Conservation (phyloP, 2,888 invertebrate species). For the Ephialtes manifestator region DNA sequence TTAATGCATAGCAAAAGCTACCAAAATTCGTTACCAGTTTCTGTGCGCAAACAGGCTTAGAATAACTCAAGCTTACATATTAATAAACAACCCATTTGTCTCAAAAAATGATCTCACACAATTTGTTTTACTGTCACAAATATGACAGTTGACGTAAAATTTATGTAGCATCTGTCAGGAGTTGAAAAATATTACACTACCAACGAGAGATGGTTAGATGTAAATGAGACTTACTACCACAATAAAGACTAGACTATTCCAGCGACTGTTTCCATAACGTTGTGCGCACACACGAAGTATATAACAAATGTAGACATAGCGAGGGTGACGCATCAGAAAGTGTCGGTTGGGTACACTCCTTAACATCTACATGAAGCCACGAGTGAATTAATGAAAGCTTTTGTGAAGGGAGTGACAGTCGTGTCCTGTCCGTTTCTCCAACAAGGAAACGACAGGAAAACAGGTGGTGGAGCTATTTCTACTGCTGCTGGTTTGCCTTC, state of each 20-base stretch:
- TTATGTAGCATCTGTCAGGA: not conserved
- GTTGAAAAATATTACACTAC: not conserved
- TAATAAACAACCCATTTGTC: no score
- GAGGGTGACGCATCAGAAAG: not conserved
- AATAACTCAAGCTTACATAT: no score
- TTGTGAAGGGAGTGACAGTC: conserved; percentile 17
- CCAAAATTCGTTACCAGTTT: no score
- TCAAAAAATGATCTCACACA: no score
- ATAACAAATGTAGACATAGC: not conserved
- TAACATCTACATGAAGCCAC: not conserved
- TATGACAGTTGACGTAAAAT: no score
- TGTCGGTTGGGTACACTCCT: not conserved
- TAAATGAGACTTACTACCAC: not conserved
- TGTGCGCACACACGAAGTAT: not conserved
- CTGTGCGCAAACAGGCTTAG: no score
- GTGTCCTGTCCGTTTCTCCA: conserved; percentile 10
- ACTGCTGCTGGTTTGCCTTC: not conserved
- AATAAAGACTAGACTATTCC: not conserved
- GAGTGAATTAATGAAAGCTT: conserved; percentile 31
- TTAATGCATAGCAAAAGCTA: no score
- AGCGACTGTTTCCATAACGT: not conserved
- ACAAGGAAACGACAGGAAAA: conserved; percentile 14
- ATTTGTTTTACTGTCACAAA: no score
- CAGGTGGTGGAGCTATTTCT: conserved; percentile 15
- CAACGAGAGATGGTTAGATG: not conserved